These are phyloP conservation scores for Eupithecia dodoneata DNA, from an alignment of 2,888 invertebrate genomes.

Conservation along the genomic window DNA sequence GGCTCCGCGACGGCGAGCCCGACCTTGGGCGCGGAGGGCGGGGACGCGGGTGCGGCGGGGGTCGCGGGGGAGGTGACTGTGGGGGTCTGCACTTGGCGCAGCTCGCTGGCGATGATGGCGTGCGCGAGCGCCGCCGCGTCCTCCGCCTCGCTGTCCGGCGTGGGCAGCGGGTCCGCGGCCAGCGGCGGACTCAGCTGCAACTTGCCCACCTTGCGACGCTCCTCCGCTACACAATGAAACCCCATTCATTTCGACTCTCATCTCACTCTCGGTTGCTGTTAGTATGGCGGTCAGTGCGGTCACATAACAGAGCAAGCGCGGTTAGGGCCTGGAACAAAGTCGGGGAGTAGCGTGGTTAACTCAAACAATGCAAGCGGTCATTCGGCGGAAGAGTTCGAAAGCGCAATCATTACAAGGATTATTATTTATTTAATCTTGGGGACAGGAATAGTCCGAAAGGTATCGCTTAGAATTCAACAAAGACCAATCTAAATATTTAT, in stretches of 20 bases:
- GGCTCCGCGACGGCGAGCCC: conserved; percentile 68
- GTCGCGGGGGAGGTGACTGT: conserved; percentile 59
- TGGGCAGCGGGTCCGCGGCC: conserved; percentile 72
- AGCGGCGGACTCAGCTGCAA: conserved; percentile 73
- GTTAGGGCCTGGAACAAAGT: conserved; percentile 85
- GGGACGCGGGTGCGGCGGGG: conserved; percentile 51
- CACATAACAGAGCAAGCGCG: conserved; percentile 85
- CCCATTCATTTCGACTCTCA: conserved; percentile 64
- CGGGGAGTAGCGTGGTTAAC: conserved; percentile 81
- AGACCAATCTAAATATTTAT: not conserved
- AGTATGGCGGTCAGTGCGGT: conserved; percentile 82
- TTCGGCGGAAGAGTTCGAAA: conserved; percentile 63
- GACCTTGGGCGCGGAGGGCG: conserved; percentile 50
- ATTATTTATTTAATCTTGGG: conserved; percentile 55
- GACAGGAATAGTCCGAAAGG: conserved; percentile 21
- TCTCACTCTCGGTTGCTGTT: conserved; percentile 70
- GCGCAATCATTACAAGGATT: conserved; percentile 76
- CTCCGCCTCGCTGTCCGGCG: conserved; percentile 81
- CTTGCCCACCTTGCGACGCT: conserved; percentile 78
- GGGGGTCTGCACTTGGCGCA: conserved; percentile 64
- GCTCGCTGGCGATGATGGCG: conserved; percentile 79
- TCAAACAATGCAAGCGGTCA: conserved; percentile 78
- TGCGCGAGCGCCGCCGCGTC: conserved; percentile 78
- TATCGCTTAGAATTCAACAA: conserved; percentile 12
- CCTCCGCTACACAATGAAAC: conserved; percentile 83